A percentile compares a stretch with the other conserved stretches of the same genome.
phyloP scores from a whole-genome alignment of 2,888 invertebrate genomes.

The Ochropleura plecta region DNA sequence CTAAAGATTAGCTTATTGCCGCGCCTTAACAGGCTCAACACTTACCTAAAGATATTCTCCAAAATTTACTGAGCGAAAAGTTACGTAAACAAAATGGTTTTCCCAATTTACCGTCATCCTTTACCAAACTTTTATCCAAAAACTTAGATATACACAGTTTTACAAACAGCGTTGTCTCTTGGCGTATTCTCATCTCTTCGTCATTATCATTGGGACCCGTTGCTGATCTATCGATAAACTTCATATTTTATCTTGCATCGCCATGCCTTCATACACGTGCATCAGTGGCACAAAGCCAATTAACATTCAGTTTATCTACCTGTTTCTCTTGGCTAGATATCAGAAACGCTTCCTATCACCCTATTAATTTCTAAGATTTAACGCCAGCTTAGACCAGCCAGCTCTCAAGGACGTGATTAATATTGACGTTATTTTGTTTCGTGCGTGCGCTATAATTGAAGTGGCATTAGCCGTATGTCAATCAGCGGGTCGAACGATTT shows the following conservation, averaged over 20 bases:
- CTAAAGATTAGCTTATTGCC: too few relatives aligned
- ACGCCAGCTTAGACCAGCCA: constrained; percentile 65
- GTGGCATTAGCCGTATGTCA: constrained; percentile 41
- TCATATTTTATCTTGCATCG: constrained; percentile 49
- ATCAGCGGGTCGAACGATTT: constrained; percentile 17
- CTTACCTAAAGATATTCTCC: neutral
- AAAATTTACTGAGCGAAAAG: neutral
- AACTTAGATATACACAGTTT: neutral
- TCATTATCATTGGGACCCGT: constrained; percentile 19
- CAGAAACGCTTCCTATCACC: constrained; percentile 75
- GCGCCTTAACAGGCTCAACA: constrained; percentile 3
- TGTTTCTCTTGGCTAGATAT: constrained; percentile 81
- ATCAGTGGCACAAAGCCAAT: constrained; percentile 70
- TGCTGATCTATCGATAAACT: constrained; percentile 35
- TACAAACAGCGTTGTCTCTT: neutral
- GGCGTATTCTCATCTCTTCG: neutral
- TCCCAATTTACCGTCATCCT: neutral
- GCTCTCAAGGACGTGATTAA: constrained; percentile 57
- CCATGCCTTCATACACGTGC: constrained; percentile 61
- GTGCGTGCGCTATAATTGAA: constrained; percentile 46
- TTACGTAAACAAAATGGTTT: neutral
- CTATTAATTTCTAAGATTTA: constrained; percentile 69
- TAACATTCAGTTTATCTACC: constrained; percentile 76
- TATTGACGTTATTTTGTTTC: constrained; percentile 53
- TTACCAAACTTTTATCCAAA: neutral